Percentiles rank a stretch among this genome's conserved stretches.
Evolutionary conservation across 2,888 invertebrate species (phyloP).

Genomic region (Mactromeris polynyma): DNA sequence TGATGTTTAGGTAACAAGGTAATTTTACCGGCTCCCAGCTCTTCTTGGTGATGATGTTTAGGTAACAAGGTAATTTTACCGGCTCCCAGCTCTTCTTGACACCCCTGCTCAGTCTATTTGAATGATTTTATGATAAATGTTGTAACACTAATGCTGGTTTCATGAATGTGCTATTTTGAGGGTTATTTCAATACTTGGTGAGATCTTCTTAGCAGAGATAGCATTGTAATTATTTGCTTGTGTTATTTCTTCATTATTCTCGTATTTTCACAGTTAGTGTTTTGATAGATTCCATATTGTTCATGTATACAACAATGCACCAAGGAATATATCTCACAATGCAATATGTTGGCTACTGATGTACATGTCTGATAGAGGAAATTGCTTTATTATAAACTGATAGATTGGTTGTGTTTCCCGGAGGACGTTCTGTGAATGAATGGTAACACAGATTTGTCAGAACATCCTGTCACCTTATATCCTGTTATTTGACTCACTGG

Average conservation of each 20-base stretch:
- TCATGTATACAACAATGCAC: not conserved
- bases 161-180: too few species aligned
- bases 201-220: not conserved
- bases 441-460: not conserved
- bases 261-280: not conserved
- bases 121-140: too few species aligned
- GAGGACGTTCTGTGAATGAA: not conserved
- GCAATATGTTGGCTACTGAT: conserved; percentile 3
- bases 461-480: not conserved
- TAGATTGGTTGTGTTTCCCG: not conserved
- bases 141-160: too few species aligned
- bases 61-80: too few species aligned
- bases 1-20: too few species aligned
- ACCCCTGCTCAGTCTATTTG: too few species aligned
- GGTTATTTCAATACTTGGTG: too few species aligned
- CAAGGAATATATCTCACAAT: not conserved
- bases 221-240: not conserved
- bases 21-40: too few species aligned
- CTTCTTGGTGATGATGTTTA: too few species aligned
- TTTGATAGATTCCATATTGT: not conserved
- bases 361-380: not conserved
- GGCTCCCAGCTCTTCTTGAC: too few species aligned
- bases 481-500: not conserved
- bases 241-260: not conserved
- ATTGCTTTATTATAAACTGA: not conserved